Base-by-base conservation (phyloP, 1,140 invertebrate genomes). In the Oryzaephilus surinamensis region DNA sequence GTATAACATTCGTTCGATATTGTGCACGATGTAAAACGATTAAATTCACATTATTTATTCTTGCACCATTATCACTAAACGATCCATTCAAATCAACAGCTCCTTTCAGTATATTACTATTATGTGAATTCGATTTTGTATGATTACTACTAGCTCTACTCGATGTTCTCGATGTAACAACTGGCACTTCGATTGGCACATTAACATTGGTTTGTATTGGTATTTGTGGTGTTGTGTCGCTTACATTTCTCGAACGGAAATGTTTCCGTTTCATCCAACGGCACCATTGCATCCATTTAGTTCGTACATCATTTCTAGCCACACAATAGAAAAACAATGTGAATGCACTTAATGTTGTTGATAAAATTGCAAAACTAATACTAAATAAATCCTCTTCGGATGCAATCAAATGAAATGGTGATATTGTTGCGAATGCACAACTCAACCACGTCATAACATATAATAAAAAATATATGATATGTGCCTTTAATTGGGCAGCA, bases 301-400 rank as follows among this genome's bases (percentile, higher is more conserved):
- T 69, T 32, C 85, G 67, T 0, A 90, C 82, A 61, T 93, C 89
- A 43, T 76, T 84, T 14, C 89, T 65, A 0, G 82, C 81, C 20
- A 91, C 71, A 32, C 84, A 86, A 55, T 89, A 90, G 60, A 89
- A 93, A 28, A 88, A 74, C 7, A 92, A 57, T 15, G 89, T 77
- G 55, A 92, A 93, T n/a, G 81, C 65, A 0, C 84, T 86, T 30
- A 92, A 64, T 8, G 77, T 64, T 15, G 74, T 73, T 0, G 78
- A 71, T 16, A 78, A 79, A 6, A 82, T 57, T 0, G 79, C 78
- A 52, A 86, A 93, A 7, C 80, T 50, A 32, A 84, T 73, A 46
- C 84, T 83, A 54, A 88, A 91, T 17, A 84, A 69, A 18, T 79
- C 74, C 52, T 85, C 81, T 53, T 84, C 78, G 47, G 82, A 75